These are phyloP conservation scores for Stegostoma tigrinum DNA, from an alignment of 2,113 vertebrate species.

Conservation along the genomic window DNA sequence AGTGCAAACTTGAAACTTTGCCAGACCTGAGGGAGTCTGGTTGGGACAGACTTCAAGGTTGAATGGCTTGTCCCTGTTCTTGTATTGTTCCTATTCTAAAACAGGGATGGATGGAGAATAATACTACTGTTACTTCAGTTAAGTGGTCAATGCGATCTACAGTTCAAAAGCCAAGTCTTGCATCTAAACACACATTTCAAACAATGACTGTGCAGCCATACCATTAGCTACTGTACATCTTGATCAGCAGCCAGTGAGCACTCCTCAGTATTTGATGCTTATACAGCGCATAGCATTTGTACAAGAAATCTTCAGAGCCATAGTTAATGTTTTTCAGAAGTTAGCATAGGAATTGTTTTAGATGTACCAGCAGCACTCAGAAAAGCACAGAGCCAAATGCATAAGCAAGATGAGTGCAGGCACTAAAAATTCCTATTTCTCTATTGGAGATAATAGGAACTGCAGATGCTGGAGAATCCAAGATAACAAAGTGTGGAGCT, in stretches of 20 bases:
- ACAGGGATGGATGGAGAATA: too few relatives aligned
- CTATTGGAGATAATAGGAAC: too few relatives aligned
- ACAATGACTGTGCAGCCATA: not conserved
- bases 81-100: too few relatives aligned
- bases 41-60: not conserved
- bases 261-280: not conserved
- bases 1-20: not conserved
- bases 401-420: not conserved
- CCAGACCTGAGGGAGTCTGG: not conserved
- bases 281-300: not conserved
- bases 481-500: too few relatives aligned
- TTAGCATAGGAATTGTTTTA: not conserved
- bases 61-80: not conserved
- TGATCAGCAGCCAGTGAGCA: conserved; percentile 2
- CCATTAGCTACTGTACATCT: conserved; percentile 12
- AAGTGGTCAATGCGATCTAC: not conserved
- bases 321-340: not conserved
- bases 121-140: not conserved
- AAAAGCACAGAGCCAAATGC: not conserved
- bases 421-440: not conserved
- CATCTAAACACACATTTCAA: conserved; percentile 4
- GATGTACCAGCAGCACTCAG: not conserved
- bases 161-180: not conserved
- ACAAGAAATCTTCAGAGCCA: not conserved
- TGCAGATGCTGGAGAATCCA: too few relatives aligned